Conservation (phyloP, 2,888 invertebrate species). For the Serripes groenlandicus region DNA sequence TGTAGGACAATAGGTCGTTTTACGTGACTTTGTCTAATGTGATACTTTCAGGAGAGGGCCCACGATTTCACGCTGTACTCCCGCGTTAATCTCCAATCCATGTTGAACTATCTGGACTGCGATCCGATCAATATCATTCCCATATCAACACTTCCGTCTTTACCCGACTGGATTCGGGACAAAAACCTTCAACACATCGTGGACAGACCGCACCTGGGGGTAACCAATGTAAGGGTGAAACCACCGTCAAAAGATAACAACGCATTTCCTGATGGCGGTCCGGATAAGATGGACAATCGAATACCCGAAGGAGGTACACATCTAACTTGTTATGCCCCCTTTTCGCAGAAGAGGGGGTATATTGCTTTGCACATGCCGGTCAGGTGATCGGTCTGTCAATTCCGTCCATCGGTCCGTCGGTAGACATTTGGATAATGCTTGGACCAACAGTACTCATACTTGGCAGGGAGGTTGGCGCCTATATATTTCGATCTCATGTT, state of each 20-base stretch:
- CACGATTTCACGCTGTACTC: constrained; percentile 56
- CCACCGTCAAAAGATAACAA: constrained; percentile 3
- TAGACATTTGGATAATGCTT: too few species aligned
- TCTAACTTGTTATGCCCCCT: too few species aligned
- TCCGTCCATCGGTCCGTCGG: too few species aligned
- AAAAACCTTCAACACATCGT: constrained; percentile 36
- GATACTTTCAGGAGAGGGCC: constrained; percentile 42
- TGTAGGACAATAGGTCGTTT: too few species aligned
- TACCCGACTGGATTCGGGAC: constrained; percentile 58
- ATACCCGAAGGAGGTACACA: constrained; percentile 56
- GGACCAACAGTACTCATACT: too few species aligned
- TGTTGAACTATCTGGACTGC: constrained; percentile 75
- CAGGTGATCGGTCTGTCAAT: too few species aligned
- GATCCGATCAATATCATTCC: constrained; percentile 56
- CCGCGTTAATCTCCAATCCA: constrained; percentile 54
- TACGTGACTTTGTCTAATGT: not conserved
- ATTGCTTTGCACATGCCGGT: too few species aligned
- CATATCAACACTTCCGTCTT: constrained; percentile 49
- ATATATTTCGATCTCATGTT: too few species aligned
- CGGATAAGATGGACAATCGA: constrained; percentile 17
- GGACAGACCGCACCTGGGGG: constrained; percentile 22
- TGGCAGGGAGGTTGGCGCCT: too few species aligned
- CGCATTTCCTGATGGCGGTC: not conserved
- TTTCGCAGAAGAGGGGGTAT: too few species aligned
- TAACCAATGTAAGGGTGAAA: constrained; percentile 49